These are phyloP conservation scores for Elymnias hypermnestra DNA, from an alignment of 1,140 invertebrate species.

Conservation along the genomic window DNA sequence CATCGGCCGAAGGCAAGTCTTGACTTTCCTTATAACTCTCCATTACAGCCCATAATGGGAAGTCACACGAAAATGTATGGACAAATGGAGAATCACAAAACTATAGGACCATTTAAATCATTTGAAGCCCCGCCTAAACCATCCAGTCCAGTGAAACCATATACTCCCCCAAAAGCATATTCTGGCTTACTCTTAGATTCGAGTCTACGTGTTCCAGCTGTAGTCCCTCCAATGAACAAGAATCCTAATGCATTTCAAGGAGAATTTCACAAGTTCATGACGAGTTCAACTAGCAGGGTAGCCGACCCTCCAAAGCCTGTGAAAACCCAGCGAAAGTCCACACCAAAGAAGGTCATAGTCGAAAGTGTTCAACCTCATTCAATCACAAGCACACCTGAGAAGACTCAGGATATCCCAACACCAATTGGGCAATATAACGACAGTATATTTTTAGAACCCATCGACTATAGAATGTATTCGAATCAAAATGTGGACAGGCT, in stretches of 20 bases:
- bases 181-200: slow-evolving; percentile 27
- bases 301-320: not conserved
- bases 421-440: slow-evolving; percentile 63
- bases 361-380: slow-evolving; percentile 16
- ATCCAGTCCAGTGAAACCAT: too few species aligned
- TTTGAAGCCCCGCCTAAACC: not conserved
- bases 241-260: slow-evolving; percentile 55
- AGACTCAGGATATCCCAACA: slow-evolving; percentile 29
- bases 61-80: slow-evolving; percentile 21
- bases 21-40: slow-evolving; percentile 49
- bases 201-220: slow-evolving; percentile 28
- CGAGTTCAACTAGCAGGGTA: slow-evolving; percentile 6
- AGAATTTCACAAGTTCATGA: slow-evolving; percentile 63
- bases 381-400: slow-evolving; percentile 2
- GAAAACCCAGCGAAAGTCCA: slow-evolving; percentile 6
- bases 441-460: slow-evolving; percentile 51
- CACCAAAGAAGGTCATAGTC: slow-evolving; percentile 19
- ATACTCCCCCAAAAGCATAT: slow-evolving; percentile 28
- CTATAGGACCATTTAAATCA: slow-evolving; percentile 5
- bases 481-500: slow-evolving; percentile 6
- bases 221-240: slow-evolving; percentile 46
- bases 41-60: slow-evolving; percentile 37
- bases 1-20: slow-evolving; percentile 40
- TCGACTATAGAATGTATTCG: slow-evolving; percentile 46
- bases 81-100: not conserved